Evolutionary conservation across 1,140 invertebrate species (phyloP), one percentile per base, ranked within the genome.

Genomic region (Lineus longissimus): DNA sequence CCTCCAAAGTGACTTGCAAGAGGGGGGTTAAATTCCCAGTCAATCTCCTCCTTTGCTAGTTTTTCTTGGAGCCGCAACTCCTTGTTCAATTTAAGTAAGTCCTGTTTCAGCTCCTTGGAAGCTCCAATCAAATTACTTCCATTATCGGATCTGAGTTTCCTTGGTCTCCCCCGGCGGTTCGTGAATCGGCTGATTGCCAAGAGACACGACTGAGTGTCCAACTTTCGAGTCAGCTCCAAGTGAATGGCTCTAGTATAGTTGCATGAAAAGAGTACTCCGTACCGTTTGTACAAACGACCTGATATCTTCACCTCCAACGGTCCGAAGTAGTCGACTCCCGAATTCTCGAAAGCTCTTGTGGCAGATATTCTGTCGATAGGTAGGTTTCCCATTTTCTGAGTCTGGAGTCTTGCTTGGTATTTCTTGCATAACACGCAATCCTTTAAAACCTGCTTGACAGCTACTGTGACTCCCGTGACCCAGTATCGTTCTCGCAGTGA

Each of bases 131-230:
- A n/a, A 27, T 51, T 51, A 7, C 6, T 51, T 23, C 47, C 47
- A 51, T 51, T 51, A 51, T 51, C 47, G 4, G 25, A 51, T 23
- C 47, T 51, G 4, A 23, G 9, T 51, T 23, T 51, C 25, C n/a
- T 51, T 51, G 25, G 25, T 23, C 47, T 51, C 6, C 47, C 47
- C 4, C 47, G n/a, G 9, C 47, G n/a, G 9, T 51, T 51, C 4
- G n/a, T 27, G n/a, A 51, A 51, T 51, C 47, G 6, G 25, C 47
- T 51, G n/a, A 51, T 51, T 6, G 47, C 47, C 25, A 51, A 6
- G 9, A 51, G 25, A 51, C 47, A 51, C n/a, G 47, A 51, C 47
- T 51, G 47, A 27, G 47, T 51, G n/a, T 51, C 47, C n/a, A 51
- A n/a, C n/a, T n/a, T 51, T 4, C n/a, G 47, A 6, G 47, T n/a